These are phyloP conservation scores for Philotrypesis tridentata DNA, from an alignment of 1,140 invertebrate genomes.

Conservation along the genomic window DNA sequence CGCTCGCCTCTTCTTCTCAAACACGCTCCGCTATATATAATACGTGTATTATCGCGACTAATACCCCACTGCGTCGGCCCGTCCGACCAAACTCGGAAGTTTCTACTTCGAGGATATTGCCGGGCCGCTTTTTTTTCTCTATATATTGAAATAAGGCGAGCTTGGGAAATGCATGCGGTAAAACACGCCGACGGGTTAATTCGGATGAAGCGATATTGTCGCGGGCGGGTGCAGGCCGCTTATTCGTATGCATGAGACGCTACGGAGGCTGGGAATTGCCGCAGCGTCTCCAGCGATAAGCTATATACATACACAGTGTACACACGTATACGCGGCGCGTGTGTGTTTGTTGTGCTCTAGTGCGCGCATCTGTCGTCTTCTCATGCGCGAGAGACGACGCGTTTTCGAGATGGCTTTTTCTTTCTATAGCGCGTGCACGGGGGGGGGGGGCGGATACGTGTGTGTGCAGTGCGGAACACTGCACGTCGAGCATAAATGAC, in stretches of 20 bases:
- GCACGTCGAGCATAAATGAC: not conserved
- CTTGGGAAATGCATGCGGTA: not conserved
- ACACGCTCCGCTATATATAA: not conserved
- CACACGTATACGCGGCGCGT: not conserved
- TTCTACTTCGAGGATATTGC: not conserved
- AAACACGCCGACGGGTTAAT: conserved; percentile 17
- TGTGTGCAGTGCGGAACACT: no score
- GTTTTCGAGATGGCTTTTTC: not conserved
- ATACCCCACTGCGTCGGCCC: not conserved
- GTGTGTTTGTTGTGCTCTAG: no score
- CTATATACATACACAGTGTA: not conserved
- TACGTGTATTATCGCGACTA: not conserved
- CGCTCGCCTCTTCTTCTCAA: not conserved
- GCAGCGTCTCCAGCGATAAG: not conserved
- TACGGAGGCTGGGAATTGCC: not conserved
- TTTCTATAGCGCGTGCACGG: no score
- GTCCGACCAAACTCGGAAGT: not conserved
- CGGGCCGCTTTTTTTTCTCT: not conserved
- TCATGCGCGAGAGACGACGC: not conserved
- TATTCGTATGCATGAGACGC: conserved; percentile 28
- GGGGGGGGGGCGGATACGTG: no score
- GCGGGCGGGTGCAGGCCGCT: not conserved
- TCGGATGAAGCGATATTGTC: conserved; percentile 12
- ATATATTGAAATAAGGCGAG: not conserved
- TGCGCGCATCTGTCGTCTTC: not conserved